Conservation (phyloP, 2,113 vertebrate species). For the Neogobius melanostomus region DNA sequence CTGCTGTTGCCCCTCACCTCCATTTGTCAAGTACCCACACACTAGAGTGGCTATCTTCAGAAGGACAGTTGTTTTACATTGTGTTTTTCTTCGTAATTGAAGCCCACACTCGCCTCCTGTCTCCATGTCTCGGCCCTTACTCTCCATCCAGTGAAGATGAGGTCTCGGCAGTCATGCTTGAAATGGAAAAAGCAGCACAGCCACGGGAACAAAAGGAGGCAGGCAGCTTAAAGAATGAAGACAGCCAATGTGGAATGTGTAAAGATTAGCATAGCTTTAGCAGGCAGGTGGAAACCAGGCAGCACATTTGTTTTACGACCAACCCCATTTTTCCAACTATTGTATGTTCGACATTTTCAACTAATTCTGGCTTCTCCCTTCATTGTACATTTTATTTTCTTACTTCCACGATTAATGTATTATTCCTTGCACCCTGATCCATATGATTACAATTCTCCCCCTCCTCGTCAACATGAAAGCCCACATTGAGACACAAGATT, state of each 20-base stretch:
- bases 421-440: neutral
- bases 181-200: conserved; percentile 66
- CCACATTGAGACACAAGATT: neutral
- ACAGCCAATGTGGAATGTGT: conserved; percentile 27
- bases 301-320: conserved; percentile 26
- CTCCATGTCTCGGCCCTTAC: conserved; percentile 30
- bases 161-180: conserved; percentile 58
- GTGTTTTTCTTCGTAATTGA: conserved; percentile 8
- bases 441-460: neutral
- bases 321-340: conserved; percentile 25
- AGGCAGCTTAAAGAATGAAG: conserved; percentile 23
- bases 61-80: conserved; percentile 7
- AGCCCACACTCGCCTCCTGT: conserved; percentile 2
- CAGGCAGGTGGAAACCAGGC: conserved; percentile 24
- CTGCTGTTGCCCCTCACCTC: neutral
- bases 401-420: neutral
- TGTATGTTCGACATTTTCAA: conserved; percentile 16
- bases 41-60: neutral
- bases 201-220: conserved; percentile 26
- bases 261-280: conserved; percentile 24
- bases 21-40: conserved; percentile 1
- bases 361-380: neutral
- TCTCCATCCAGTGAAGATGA: conserved; percentile 36
- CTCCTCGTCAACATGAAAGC: neutral
- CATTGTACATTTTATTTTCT: too few species aligned